Evolutionary conservation across 2,797 vertebrate species (phyloP).

Genomic region (Nannoperca obscura): DNA sequence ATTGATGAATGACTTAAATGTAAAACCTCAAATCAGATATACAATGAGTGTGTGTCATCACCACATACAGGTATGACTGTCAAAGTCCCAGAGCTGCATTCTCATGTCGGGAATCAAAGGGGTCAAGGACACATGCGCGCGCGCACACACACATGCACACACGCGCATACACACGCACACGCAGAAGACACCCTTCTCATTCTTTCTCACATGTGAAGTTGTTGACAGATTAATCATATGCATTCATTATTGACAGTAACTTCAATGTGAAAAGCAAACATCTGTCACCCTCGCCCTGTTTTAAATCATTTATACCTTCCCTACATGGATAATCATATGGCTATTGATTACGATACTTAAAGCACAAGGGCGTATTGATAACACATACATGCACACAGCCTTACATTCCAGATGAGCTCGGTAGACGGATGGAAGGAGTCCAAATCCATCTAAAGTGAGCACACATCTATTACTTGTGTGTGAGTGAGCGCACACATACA

Average conservation of each 20-base stretch:
- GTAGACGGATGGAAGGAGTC: slow-evolving; percentile 9
- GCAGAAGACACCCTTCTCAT: slow-evolving; percentile 85
- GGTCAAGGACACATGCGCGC: slow-evolving; percentile 57
- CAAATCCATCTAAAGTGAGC: slow-evolving; percentile 23
- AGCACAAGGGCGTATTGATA: slow-evolving; percentile 91
- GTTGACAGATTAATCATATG: slow-evolving; percentile 96
- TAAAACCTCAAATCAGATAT: slow-evolving; percentile 43
- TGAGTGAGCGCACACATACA: slow-evolving; percentile 2
- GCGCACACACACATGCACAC: slow-evolving; percentile 43
- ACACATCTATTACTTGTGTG: slow-evolving; percentile 7
- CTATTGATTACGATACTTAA: slow-evolving; percentile 95
- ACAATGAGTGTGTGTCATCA: slow-evolving; percentile 11
- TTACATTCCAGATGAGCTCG: slow-evolving; percentile 64
- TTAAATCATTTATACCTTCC: slow-evolving; percentile 98
- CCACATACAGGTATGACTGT: slow-evolving; percentile 20
- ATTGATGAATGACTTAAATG: slow-evolving; percentile 44
- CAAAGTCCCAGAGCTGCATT: slow-evolving; percentile 38
- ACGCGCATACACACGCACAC: slow-evolving; percentile 50
- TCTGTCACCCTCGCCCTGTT: slow-evolving; percentile 92
- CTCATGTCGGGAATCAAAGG: slow-evolving; percentile 54
- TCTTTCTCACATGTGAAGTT: slow-evolving; percentile 89
- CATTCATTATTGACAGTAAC: slow-evolving; percentile 99
- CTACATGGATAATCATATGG: slow-evolving; percentile 95
- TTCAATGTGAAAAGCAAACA: slow-evolving; percentile 99
- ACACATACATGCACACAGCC: slow-evolving; percentile 80